Conservation (phyloP, 2,888 invertebrate genomes). For the Nineta flava region DNA sequence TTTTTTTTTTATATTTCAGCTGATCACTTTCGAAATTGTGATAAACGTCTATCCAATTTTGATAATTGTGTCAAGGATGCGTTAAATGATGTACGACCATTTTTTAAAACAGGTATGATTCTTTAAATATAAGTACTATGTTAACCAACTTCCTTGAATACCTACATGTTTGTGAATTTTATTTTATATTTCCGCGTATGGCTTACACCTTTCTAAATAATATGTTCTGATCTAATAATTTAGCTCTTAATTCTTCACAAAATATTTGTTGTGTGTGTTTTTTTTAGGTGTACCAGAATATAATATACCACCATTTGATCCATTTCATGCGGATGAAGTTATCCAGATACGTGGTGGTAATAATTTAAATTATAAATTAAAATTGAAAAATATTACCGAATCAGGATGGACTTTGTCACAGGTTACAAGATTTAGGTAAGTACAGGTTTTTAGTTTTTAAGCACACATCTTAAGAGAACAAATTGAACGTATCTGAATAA, state of each 20-base stretch:
- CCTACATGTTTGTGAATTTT: background rate
- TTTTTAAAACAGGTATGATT: conserved; percentile 47
- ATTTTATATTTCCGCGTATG: background rate
- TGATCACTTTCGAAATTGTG: conserved; percentile 38
- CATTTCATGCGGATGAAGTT: conserved; percentile 53
- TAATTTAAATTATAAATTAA: conserved; percentile 50
- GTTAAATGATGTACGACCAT: conserved; percentile 52
- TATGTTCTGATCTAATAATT: too few species aligned
- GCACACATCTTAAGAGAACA: background rate
- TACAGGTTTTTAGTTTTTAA: conserved; percentile 9
- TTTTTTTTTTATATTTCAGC: conserved; percentile 22
- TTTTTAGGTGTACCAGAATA: conserved; percentile 50
- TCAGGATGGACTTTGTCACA: conserved; percentile 61
- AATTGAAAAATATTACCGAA: conserved; percentile 57
- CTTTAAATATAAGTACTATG: background rate
- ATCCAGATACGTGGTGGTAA: conserved; percentile 43
- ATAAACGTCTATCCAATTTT: conserved; percentile 41
- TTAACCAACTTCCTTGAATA: background rate
- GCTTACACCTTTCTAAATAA: background rate
- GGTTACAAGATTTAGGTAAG: conserved; percentile 59
- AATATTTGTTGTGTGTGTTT: background rate
- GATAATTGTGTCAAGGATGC: conserved; percentile 57
- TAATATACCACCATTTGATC: conserved; percentile 61
- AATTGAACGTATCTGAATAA: background rate
- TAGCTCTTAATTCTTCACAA: background rate